Conservation (phyloP, 1,140 invertebrate species). For the Hesperophylax magnus region DNA sequence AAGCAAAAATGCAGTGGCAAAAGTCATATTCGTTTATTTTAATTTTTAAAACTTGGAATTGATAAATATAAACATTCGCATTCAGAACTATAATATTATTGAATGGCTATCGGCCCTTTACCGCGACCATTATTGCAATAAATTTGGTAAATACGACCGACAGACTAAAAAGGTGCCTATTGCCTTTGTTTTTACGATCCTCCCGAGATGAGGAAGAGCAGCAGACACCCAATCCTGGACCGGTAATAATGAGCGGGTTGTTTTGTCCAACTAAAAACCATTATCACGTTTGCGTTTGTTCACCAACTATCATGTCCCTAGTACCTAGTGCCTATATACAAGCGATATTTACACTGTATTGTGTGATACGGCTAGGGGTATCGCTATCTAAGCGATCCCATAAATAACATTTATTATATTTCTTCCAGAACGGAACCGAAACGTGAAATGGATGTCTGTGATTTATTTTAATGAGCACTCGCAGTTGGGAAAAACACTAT, state of each 20-base stretch:
- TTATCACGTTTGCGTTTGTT: constrained; percentile 27
- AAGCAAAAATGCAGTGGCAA: too few relatives aligned
- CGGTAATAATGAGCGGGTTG: constrained; percentile 21
- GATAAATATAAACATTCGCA: background rate
- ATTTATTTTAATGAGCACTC: constrained; percentile 46
- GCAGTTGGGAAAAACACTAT: constrained; percentile 39
- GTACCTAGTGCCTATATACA: background rate
- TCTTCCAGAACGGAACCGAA: constrained; percentile 39
- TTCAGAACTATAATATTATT: constrained; percentile 1
- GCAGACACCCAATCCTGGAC: background rate
- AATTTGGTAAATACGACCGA: constrained; percentile 16
- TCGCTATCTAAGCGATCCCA: constrained; percentile 34
- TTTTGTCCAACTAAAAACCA: constrained; percentile 20
- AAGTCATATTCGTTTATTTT: too few relatives aligned
- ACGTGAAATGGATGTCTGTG: constrained; percentile 42
- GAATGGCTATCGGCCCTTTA: constrained; percentile 16
- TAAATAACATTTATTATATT: constrained; percentile 45
- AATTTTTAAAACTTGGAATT: too few relatives aligned
- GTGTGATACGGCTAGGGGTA: constrained; percentile 32
- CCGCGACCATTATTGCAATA: constrained; percentile 22
- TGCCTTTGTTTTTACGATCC: background rate
- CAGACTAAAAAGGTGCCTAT: constrained; percentile 13
- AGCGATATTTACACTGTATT: constrained; percentile 17
- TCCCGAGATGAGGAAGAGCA: background rate
- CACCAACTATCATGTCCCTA: constrained; percentile 21